These are phyloP conservation scores for Steinernema khuongi DNA, from an alignment of 1,140 invertebrate genomes.

Conservation along the genomic window DNA sequence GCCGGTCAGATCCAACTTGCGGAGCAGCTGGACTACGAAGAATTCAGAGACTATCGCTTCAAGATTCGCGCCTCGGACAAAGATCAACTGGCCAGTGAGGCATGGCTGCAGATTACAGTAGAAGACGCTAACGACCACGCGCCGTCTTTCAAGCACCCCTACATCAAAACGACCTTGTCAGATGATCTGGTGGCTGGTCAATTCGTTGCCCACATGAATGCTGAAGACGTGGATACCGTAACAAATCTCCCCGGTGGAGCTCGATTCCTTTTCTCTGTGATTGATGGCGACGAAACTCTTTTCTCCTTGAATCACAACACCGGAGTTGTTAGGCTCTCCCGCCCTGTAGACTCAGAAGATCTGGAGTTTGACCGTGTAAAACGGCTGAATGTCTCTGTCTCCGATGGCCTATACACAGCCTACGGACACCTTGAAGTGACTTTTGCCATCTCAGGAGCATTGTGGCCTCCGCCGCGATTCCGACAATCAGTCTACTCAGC, in stretches of 20 bases:
- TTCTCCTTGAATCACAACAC: slow-evolving; percentile 44
- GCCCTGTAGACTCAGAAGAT: not conserved
- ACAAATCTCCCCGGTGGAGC: slow-evolving; percentile 18
- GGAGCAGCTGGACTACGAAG: slow-evolving; percentile 82
- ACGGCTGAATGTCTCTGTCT: slow-evolving; percentile 48
- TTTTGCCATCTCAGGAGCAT: slow-evolving; percentile 19
- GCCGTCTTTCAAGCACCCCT: slow-evolving; percentile 71
- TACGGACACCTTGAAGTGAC: slow-evolving; percentile 34
- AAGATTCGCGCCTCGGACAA: slow-evolving; percentile 16
- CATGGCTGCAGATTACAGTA: slow-evolving; percentile 66
- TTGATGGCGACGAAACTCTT: slow-evolving; percentile 50
- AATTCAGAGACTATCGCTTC: slow-evolving; percentile 19
- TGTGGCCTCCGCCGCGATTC: slow-evolving; percentile 41
- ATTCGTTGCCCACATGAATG: slow-evolving; percentile 49
- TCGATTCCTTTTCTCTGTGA: slow-evolving; percentile 39
- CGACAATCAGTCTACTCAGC: slow-evolving; percentile 44
- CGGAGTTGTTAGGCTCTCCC: slow-evolving; percentile 34
- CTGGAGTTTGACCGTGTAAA: slow-evolving; percentile 20
- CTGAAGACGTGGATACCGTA: slow-evolving; percentile 48
- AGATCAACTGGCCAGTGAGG: slow-evolving; percentile 19
- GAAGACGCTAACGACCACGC: slow-evolving; percentile 85
- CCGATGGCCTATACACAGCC: slow-evolving; percentile 46
- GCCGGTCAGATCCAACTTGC: slow-evolving; percentile 79
- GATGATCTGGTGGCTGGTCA: slow-evolving; percentile 31
- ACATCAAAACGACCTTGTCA: slow-evolving; percentile 62